These are phyloP conservation scores for Syngnathoides biaculeatus DNA, from an alignment of 2,113 vertebrate genomes.

Conservation along the genomic window DNA sequence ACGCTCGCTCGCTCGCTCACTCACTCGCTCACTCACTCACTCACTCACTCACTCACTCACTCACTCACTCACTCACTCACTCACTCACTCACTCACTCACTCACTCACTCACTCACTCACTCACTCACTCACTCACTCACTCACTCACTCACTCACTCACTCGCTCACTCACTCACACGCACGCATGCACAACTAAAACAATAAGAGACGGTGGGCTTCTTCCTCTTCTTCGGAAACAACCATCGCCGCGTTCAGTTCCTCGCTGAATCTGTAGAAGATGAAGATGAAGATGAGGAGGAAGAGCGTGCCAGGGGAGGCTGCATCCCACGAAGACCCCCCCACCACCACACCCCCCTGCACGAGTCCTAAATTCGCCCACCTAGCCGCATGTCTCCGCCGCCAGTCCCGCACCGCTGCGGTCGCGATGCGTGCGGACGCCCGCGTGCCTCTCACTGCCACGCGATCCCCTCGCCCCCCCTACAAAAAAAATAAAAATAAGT, in stretches of 20 bases:
- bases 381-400: constrained; percentile 52
- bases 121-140: not conserved
- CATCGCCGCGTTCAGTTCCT: constrained; percentile 86
- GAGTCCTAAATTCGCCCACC: constrained; percentile 65
- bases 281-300: constrained; percentile 36
- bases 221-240: constrained; percentile 76
- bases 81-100: not conserved
- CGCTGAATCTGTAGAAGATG: constrained; percentile 57
- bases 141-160: not conserved
- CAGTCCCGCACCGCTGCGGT: constrained; percentile 72
- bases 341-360: too few species aligned
- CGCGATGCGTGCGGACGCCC: constrained; percentile 21
- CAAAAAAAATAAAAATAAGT: constrained; percentile 44
- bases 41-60: not conserved
- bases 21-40: not conserved
- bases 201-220: constrained; percentile 80
- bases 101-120: not conserved
- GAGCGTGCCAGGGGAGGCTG: constrained; percentile 87
- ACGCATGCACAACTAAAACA: constrained; percentile 77
- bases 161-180: not conserved
- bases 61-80: not conserved
- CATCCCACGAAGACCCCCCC: constrained; percentile 89
- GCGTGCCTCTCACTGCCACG: constrained; percentile 42
- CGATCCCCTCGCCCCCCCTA: constrained; percentile 53
- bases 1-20: constrained; percentile 2